phyloP scores from a whole-genome alignment of 1,140 invertebrate genomes.

The Acromyrmex charruanus region DNA sequence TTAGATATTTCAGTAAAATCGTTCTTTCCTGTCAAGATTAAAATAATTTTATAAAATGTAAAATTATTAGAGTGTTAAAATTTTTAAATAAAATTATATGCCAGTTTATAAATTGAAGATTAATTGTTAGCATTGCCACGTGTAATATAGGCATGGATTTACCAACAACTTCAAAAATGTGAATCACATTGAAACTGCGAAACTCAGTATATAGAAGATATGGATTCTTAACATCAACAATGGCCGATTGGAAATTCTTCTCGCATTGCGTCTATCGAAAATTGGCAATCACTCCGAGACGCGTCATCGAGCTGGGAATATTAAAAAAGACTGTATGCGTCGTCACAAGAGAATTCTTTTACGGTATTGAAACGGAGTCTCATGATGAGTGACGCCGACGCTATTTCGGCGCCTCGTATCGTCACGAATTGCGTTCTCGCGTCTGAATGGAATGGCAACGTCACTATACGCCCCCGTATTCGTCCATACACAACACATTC shows the following conservation, averaged over 20 bases:
- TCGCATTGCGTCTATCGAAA: slow-evolving; percentile 2
- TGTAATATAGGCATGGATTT: neutral
- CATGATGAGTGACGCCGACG: slow-evolving; percentile 61
- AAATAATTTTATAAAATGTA: no score
- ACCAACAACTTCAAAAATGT: neutral
- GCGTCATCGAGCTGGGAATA: slow-evolving; percentile 4
- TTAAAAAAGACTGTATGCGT: slow-evolving; percentile 19
- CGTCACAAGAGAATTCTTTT: slow-evolving; percentile 54
- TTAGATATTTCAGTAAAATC: no score
- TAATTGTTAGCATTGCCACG: neutral
- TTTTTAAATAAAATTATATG: neutral
- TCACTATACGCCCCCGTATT: slow-evolving; percentile 70
- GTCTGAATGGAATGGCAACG: slow-evolving; percentile 70
- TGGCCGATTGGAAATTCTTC: neutral
- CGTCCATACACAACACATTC: slow-evolving; percentile 43
- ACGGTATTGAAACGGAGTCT: slow-evolving; percentile 37
- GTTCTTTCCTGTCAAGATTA: no score
- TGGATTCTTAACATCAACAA: neutral
- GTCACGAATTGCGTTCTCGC: slow-evolving; percentile 50
- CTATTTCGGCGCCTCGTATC: slow-evolving; percentile 70
- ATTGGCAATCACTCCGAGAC: neutral
- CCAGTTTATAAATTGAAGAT: neutral
- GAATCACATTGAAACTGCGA: neutral
- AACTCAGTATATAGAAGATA: neutral
- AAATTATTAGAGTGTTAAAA: neutral